phyloP scores from a whole-genome alignment of 2,113 vertebrate genomes.

The Pseudopipra pipra region DNA sequence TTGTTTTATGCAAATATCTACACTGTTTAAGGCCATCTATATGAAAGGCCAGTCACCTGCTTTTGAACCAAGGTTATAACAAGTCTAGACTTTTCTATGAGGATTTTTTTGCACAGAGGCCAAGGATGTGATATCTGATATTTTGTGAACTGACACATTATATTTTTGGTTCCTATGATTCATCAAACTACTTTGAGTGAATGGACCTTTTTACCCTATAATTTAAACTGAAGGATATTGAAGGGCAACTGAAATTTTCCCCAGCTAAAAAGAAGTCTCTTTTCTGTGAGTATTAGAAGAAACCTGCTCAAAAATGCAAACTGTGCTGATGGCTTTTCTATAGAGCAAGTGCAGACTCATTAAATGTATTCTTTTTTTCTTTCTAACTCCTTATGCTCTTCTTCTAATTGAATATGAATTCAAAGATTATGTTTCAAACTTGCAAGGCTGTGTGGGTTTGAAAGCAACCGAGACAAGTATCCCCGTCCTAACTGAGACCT shows the following conservation, averaged over 20 bases:
- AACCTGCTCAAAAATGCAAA: background rate
- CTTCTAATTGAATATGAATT: background rate
- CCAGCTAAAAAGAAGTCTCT: background rate
- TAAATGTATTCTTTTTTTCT: background rate
- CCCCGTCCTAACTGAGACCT: constrained; percentile 31
- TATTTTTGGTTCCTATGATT: constrained; percentile 45
- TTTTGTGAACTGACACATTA: background rate
- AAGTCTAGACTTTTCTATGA: background rate
- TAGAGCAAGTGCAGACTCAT: background rate
- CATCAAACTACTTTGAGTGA: constrained; percentile 1
- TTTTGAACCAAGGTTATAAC: background rate
- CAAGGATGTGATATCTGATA: background rate
- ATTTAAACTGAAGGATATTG: constrained; percentile 43
- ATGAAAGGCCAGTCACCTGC: background rate
- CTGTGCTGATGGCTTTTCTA: background rate
- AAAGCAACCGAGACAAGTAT: constrained; percentile 37
- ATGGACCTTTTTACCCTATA: constrained; percentile 16
- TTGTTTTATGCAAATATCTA: background rate
- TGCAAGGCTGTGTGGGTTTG: constrained; percentile 24
- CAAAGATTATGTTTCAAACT: background rate
- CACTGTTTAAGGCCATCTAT: background rate
- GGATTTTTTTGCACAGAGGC: background rate
- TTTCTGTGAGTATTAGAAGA: background rate
- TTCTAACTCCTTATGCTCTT: background rate
- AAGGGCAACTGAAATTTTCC: background rate